Conservation (phyloP, 1,140 invertebrate genomes). For the Pantala flavescens region DNA sequence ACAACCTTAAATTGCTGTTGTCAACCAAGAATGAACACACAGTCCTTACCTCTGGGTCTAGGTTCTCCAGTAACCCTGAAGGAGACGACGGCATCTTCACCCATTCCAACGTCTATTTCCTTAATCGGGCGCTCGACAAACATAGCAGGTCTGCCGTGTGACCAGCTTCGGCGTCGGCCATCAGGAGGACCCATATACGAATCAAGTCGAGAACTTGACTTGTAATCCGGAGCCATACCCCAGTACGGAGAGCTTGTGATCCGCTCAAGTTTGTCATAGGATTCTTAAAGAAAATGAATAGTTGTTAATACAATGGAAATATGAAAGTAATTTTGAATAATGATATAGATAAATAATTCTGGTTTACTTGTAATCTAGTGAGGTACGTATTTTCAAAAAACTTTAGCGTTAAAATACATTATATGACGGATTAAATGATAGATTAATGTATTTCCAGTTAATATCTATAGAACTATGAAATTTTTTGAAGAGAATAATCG, state of each 20-base stretch:
- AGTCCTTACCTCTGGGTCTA: constrained; percentile 67
- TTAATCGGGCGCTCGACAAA: constrained; percentile 67
- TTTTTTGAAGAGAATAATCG: too few relatives aligned
- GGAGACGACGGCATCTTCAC: constrained; percentile 68
- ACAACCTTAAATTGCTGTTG: too few relatives aligned
- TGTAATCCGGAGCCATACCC: constrained; percentile 40
- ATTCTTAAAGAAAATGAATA: not conserved
- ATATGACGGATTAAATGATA: too few relatives aligned
- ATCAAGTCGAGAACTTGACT: constrained; percentile 32
- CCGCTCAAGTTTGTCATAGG: not conserved
- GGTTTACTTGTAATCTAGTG: too few relatives aligned
- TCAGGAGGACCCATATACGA: not conserved
- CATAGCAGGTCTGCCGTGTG: constrained; percentile 57
- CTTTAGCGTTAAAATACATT: too few relatives aligned
- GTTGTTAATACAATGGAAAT: too few relatives aligned
- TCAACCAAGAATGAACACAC: too few relatives aligned
- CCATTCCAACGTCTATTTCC: constrained; percentile 56
- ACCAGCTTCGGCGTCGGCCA: constrained; percentile 17
- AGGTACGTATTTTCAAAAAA: too few relatives aligned
- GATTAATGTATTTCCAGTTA: too few relatives aligned
- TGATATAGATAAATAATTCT: too few relatives aligned
- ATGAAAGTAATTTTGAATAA: too few relatives aligned
- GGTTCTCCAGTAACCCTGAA: constrained; percentile 69
- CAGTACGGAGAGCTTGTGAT: not conserved
- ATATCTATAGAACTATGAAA: too few relatives aligned